phyloP scores from a whole-genome alignment of 2,888 invertebrate species.

The Dynastes grantii region DNA sequence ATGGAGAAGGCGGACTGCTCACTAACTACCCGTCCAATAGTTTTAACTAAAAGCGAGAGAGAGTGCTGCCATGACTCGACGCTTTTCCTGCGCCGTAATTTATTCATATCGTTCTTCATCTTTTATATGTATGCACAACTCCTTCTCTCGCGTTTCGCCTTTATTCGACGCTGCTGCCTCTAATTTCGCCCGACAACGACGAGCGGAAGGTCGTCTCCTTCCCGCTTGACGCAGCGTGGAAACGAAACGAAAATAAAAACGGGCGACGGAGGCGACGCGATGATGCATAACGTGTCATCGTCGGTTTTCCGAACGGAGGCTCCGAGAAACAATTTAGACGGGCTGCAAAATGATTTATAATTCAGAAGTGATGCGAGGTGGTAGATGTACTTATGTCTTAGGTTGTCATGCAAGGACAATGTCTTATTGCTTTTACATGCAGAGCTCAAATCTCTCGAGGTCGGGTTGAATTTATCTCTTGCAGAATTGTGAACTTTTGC shows the following conservation, averaged over 20 bases:
- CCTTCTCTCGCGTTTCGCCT: constrained; percentile 21
- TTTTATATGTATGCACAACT: constrained; percentile 1
- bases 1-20: constrained; percentile 53
- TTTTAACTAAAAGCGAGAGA: constrained; percentile 52
- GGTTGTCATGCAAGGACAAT: no score
- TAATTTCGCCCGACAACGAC: constrained; percentile 15
- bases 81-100: constrained; percentile 51
- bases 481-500: no score
- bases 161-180: constrained; percentile 21
- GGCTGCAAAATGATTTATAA: constrained; percentile 24
- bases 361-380: constrained; percentile 15
- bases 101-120: constrained; percentile 53
- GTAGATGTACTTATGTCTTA: background rate
- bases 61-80: constrained; percentile 52
- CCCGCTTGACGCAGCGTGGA: background rate
- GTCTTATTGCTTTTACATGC: background rate
- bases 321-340: background rate
- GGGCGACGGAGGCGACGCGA: constrained; percentile 22
- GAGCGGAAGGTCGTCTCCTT: background rate
- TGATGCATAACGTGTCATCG: constrained; percentile 36
- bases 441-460: no score
- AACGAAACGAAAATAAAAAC: constrained; percentile 34
- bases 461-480: no score
- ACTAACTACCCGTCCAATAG: constrained; percentile 42
- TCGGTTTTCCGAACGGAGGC: constrained; percentile 17